phyloP scores from a whole-genome alignment of 2,797 vertebrate species.

The Nothura maculosa region DNA sequence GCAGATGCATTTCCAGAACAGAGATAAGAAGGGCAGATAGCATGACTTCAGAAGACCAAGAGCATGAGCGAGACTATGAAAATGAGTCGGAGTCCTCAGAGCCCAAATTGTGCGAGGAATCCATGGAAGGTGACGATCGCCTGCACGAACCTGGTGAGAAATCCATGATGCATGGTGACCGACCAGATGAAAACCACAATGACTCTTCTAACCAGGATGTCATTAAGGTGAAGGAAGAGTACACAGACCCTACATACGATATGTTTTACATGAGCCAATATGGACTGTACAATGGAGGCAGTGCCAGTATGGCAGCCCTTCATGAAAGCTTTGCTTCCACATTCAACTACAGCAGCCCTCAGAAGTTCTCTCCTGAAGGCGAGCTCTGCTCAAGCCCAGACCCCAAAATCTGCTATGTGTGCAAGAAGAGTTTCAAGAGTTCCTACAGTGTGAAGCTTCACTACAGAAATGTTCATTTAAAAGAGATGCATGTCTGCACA shows the following conservation, averaged over 20 bases:
- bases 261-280: constrained; percentile 99
- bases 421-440: constrained; percentile 99
- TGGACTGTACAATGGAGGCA: constrained; percentile 93
- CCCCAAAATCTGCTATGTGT: constrained; percentile 99
- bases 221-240: constrained; percentile 98
- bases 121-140: constrained; percentile 91
- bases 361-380: constrained; percentile 95
- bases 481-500: constrained; percentile 99
- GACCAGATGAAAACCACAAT: constrained; percentile 89
- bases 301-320: constrained; percentile 96
- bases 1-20: constrained; percentile 89
- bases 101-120: constrained; percentile 93
- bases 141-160: constrained; percentile 82
- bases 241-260: constrained; percentile 96
- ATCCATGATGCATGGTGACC: constrained; percentile 87
- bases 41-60: constrained; percentile 98
- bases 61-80: constrained; percentile 97
- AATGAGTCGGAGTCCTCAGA: constrained; percentile 98
- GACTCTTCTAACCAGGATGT: constrained; percentile 89
- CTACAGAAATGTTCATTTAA: constrained; percentile 99
- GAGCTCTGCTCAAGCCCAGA: constrained; percentile 96
- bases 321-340: constrained; percentile 96
- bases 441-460: constrained; percentile 99
- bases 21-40: constrained; percentile 95
- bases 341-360: constrained; percentile 94